phyloP scores from a whole-genome alignment of 2,888 invertebrate genomes.

The Anticlea derivata region DNA sequence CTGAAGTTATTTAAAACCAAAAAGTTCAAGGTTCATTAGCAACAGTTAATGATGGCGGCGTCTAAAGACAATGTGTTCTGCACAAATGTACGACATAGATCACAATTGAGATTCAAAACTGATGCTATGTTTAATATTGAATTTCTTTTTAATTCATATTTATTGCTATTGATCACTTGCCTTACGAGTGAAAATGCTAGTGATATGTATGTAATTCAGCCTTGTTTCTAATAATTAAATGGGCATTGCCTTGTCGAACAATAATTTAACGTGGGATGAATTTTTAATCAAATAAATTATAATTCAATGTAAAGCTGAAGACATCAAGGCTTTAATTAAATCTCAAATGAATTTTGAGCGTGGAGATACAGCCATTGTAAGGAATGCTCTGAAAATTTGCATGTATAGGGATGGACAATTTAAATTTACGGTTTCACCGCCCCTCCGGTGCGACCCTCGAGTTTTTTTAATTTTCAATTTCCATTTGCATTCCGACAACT shows the following conservation, averaged over 20 bases:
- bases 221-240: no score
- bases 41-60: slow-evolving; percentile 79
- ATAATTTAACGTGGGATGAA: slow-evolving; percentile 3
- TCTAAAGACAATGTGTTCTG: slow-evolving; percentile 60
- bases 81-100: slow-evolving; percentile 45
- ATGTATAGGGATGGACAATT: slow-evolving; percentile 80
- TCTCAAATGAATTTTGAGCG: slow-evolving; percentile 35
- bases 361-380: slow-evolving; percentile 67
- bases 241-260: neutral
- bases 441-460: slow-evolving; percentile 73
- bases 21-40: slow-evolving; percentile 82
- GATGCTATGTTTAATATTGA: no score
- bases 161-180: no score
- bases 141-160: no score
- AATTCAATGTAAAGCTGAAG: slow-evolving; percentile 26
- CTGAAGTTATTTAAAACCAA: slow-evolving; percentile 78
- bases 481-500: slow-evolving; percentile 78
- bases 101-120: no score
- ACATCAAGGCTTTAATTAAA: slow-evolving; percentile 36
- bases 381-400: slow-evolving; percentile 74
- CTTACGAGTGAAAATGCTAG: no score
- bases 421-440: slow-evolving; percentile 80
- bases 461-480: slow-evolving; percentile 83
- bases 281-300: slow-evolving; percentile 13
- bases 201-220: no score